Conservation (phyloP, 2,113 vertebrate species). For the Hassar affinis region DNA sequence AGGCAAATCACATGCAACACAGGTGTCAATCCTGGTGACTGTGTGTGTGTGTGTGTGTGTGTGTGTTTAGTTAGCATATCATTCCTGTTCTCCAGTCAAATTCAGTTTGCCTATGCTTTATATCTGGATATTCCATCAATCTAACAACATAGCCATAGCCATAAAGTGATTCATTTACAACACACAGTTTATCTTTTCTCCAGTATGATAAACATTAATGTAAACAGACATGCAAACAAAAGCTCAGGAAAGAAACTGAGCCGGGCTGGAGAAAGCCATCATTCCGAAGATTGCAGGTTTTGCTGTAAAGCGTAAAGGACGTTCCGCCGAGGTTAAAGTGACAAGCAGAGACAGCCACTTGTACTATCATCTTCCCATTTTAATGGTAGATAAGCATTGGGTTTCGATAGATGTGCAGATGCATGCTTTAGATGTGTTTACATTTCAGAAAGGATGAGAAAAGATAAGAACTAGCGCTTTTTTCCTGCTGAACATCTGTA, state of each 20-base stretch:
- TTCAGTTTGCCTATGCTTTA: neutral
- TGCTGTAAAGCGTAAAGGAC: neutral
- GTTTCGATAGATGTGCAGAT: neutral
- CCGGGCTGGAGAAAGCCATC: neutral
- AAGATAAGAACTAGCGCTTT: neutral
- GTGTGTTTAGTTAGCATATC: conserved; percentile 2
- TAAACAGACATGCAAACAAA: neutral
- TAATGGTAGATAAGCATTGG: neutral
- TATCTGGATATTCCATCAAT: conserved; percentile 11
- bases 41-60: neutral
- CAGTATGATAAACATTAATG: neutral
- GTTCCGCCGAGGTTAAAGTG: neutral
- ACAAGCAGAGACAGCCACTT: neutral
- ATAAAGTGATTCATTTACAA: neutral
- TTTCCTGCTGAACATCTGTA: neutral
- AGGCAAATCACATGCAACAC: conserved; percentile 47
- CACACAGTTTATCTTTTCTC: neutral
- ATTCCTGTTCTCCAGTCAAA: neutral
- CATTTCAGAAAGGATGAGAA: neutral
- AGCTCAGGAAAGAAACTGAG: neutral
- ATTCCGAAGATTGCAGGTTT: neutral
- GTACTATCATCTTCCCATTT: neutral
- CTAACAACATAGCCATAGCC: neutral
- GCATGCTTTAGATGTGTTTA: neutral
- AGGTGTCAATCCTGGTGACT: conserved; percentile 47